These are phyloP conservation scores for Parochlus steinenii DNA, from an alignment of 2,888 invertebrate genomes.

Conservation along the genomic window DNA sequence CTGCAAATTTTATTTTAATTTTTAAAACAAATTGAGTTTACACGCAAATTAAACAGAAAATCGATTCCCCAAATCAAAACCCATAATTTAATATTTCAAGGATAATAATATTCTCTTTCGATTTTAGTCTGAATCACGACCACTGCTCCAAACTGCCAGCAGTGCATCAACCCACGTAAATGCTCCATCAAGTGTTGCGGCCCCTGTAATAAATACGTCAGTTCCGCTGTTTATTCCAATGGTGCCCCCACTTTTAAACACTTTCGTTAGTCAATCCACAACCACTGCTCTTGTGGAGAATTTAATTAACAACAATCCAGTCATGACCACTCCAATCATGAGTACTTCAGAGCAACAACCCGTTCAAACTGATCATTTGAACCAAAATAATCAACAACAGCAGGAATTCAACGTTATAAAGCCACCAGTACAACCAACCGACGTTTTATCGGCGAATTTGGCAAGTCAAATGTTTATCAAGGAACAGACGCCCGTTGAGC, in stretches of 20 bases:
- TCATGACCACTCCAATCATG: slow-evolving; percentile 12
- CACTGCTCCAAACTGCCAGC: slow-evolving; percentile 7
- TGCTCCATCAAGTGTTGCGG: slow-evolving; percentile 9
- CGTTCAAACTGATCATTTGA: slow-evolving; percentile 8
- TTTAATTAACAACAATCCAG: slow-evolving; percentile 17
- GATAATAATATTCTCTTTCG: no score
- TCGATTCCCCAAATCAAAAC: no score
- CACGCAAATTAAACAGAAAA: no score
- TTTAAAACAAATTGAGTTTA: no score
- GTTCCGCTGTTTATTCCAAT: slow-evolving; percentile 21
- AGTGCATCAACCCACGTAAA: slow-evolving; percentile 14
- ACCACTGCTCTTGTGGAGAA: slow-evolving; percentile 15
- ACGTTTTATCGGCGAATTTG: not conserved
- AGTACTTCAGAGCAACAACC: slow-evolving; percentile 12
- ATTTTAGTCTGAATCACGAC: slow-evolving; percentile 5
- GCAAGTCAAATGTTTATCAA: slow-evolving; percentile 8
- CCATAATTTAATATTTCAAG: no score
- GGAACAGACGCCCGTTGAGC: slow-evolving; percentile 2
- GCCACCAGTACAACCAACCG: slow-evolving; percentile 15
- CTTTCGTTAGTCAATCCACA: slow-evolving; percentile 18
- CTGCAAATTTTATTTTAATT: no score
- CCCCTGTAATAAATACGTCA: slow-evolving; percentile 12
- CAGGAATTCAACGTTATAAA: slow-evolving; percentile 16
- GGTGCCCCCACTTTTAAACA: slow-evolving; percentile 29
- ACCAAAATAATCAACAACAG: slow-evolving; percentile 15